These are phyloP conservation scores for Pogonognathellus flavescens DNA, from an alignment of 1,140 invertebrate genomes.

Conservation along the genomic window DNA sequence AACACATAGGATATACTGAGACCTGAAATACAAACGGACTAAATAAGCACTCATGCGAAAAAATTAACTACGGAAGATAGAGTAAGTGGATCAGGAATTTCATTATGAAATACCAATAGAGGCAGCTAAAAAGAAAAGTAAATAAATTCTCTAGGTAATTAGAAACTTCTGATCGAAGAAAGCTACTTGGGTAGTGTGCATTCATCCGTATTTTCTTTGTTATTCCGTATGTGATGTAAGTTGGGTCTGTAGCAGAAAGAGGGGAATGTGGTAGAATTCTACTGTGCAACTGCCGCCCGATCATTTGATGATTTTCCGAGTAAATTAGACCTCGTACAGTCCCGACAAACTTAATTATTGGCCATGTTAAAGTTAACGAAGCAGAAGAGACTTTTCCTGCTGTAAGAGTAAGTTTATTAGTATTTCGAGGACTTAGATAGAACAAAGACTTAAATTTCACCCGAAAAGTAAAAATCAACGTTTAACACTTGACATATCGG, in stretches of 20 bases:
- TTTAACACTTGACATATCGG: too few relatives aligned
- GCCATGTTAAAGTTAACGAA: conserved; percentile 47
- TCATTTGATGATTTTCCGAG: conserved; percentile 46
- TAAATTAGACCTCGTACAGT: conserved; percentile 34
- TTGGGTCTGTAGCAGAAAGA: neutral
- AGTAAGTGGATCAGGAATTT: conserved; percentile 38
- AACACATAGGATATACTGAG: neutral
- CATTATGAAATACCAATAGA: conserved; percentile 45
- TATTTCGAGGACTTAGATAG: neutral
- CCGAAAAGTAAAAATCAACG: too few relatives aligned
- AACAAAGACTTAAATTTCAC: too few relatives aligned
- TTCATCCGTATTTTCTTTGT: conserved; percentile 37
- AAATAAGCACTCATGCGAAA: conserved; percentile 10
- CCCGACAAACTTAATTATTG: conserved; percentile 45
- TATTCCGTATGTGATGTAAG: conserved; percentile 11
- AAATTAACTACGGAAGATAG: neutral
- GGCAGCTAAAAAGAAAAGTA: neutral
- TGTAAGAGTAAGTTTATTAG: conserved; percentile 2
- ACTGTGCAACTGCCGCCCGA: neutral
- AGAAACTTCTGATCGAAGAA: conserved; percentile 32
- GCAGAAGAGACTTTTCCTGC: conserved; percentile 36
- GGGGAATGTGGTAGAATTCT: neutral
- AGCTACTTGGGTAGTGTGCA: conserved; percentile 27
- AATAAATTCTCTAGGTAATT: conserved; percentile 48
- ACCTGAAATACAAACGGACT: neutral